Evolutionary conservation across 2,888 invertebrate genomes (phyloP), one percentile per base, ranked within the genome.

Genomic region (Noctua fimbriata): DNA sequence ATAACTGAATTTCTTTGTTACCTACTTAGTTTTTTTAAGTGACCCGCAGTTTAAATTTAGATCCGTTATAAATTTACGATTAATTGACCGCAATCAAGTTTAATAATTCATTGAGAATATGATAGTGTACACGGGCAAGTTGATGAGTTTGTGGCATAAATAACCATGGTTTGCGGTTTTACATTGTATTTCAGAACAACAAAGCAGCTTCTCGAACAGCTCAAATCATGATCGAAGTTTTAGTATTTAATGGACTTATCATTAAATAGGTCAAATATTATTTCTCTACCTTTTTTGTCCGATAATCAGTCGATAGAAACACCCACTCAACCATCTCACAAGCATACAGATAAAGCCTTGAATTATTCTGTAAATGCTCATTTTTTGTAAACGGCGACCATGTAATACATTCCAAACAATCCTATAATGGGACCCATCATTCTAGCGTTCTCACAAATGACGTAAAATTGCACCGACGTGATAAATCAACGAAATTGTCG

Each of bases 401-500:
- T 92, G 92, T 92, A 91, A 91, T 90, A 91, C 89, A 90, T 90
- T 88, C 72, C 69, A 88, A 73, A 89, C 86, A 88, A 91, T 86
- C 86, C 87, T 69, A 83, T 84, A 85, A 89, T 84, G 75, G 81
- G 77, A 82, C 47, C 78, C 90, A 87, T 85, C 82, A 84, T 79
- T 79, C 77, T 80, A 83, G 67, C 82, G 76, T 89, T 89, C 89
- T 79, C 89, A 89, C 81, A 84, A 86, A 87, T 82, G 78, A 85
- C 72, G 79, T 78, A 81, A 89, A 90, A 89, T 88, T 85, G 84
- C 83, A 72, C 63, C 58, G 70, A 76, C 81, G 82, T 82, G 72
- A 73, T 79, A 81, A 83, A 78, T 83, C 73, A 79, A 88, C 84
- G 66, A 90, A 91, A 91, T 91, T 86, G 86, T 63, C 84, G 91